Evolutionary conservation across 2,797 vertebrate genomes (phyloP), one percentile per base, ranked within the genome.

Genomic region (Melanotaenia pygmaea): DNA sequence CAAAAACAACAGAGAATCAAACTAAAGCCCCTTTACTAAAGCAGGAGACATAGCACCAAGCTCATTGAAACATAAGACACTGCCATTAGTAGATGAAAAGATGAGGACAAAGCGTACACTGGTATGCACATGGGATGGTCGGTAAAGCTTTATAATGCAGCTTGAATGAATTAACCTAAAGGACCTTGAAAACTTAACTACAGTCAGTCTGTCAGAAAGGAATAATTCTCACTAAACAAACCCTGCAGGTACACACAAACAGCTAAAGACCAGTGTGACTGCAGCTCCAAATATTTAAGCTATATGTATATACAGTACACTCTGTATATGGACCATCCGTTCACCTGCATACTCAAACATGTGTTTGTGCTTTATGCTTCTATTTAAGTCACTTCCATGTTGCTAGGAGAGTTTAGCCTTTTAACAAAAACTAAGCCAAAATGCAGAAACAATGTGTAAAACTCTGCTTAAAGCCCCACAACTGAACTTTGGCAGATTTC

Each of bases 1-100:
- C 78, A 83, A 81, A 20, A 92, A 89, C 82, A 90, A 89, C 85
- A 80, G 45, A 76, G 78, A 86, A 79, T 84, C 86, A 84, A 89
- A 73, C 57, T 68, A 82, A 89, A 85, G 64, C 72, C 79, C 67
- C 47, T 37, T 1, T n/a, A 67, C 45, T 60, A 59, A 67, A 75
- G 80, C 72, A 1, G 64, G 26, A 63, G 72, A 67, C 69, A 81
- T 56, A 64, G 75, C 81, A 63, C 83, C 79, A 51, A 79, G 65
- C 84, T 72, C 72, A 59, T 45, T 86, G 62, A 82, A 82, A 85
- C 59, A 30, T 57, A 74, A 76, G 86, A 57, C 34, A 8, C 14
- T 57, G 68, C 59, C 43, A 62, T 78, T 11, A 54, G 51, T 40
- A 65, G 71, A 77, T 77, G 73, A 60, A 64, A 34, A 65, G 43